phyloP scores from a whole-genome alignment of 2,113 vertebrate genomes.

The Globicephala melas region DNA sequence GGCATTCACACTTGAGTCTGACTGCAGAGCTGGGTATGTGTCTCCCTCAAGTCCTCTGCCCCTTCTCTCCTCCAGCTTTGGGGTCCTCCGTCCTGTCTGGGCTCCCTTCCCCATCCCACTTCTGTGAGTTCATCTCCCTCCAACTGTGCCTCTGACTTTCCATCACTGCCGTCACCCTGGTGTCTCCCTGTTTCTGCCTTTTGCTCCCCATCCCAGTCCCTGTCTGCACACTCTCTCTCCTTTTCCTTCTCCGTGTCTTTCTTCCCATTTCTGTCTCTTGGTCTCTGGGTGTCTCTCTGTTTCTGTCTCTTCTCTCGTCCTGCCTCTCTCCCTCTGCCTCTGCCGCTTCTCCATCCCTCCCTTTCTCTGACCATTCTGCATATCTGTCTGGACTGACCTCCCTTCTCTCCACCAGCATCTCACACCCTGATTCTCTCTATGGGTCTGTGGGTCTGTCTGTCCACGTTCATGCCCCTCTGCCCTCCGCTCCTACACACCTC shows the following conservation, averaged over 20 bases:
- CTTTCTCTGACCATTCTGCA: fast-evolving
- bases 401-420: background rate
- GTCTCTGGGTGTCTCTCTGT: background rate
- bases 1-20: background rate
- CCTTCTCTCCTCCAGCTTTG: background rate
- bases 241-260: background rate
- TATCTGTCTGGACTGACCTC: background rate
- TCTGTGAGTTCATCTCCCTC: background rate
- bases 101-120: background rate
- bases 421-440: background rate
- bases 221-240: background rate
- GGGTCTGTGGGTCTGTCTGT: background rate
- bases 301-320: background rate
- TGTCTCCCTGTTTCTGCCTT: background rate
- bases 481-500: background rate
- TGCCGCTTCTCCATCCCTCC: background rate
- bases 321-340: background rate
- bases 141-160: fast-evolving
- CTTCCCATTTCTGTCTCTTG: background rate
- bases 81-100: background rate
- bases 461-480: background rate
- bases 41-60: background rate
- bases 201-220: background rate
- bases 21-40: fast-evolving
- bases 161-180: background rate